Evolutionary conservation across 2,113 vertebrate species (phyloP).

Genomic region (Gallinago paraguaiae): DNA sequence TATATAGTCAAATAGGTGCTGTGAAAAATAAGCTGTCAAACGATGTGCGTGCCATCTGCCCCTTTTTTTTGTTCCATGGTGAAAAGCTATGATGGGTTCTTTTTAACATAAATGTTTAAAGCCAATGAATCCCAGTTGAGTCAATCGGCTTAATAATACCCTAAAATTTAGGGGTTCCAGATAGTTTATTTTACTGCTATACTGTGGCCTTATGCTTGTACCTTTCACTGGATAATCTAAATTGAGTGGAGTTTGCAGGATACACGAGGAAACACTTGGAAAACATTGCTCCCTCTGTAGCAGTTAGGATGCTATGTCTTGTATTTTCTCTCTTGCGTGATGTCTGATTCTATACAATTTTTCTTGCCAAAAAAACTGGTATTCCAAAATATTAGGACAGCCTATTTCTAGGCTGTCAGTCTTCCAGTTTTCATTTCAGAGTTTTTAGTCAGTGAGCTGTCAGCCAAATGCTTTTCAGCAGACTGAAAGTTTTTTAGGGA

Average conservation of each 20-base stretch:
- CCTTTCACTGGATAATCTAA: not conserved
- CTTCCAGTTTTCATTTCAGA: slow-evolving; percentile 50
- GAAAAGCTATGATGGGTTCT: not conserved
- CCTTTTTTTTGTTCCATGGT: not conserved
- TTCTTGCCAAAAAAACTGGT: slow-evolving; percentile 32
- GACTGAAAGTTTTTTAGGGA: not conserved
- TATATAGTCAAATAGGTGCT: not conserved
- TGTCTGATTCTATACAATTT: not conserved
- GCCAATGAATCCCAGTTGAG: slow-evolving; percentile 14
- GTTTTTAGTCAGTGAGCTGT: slow-evolving; percentile 18
- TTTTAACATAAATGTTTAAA: not conserved
- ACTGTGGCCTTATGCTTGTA: not conserved
- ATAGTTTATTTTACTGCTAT: slow-evolving; percentile 4
- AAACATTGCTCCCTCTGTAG: not conserved
- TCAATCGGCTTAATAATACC: not conserved
- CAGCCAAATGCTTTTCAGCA: slow-evolving; percentile 46
- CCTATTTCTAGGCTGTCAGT: slow-evolving; percentile 47
- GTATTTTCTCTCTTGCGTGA: fast-evolving
- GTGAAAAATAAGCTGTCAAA: not conserved
- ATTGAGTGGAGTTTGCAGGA: not conserved
- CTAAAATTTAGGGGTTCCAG: slow-evolving; percentile 24
- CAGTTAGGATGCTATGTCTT: not conserved
- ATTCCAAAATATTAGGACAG: slow-evolving; percentile 45
- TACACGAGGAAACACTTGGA: not conserved
- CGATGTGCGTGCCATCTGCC: fast-evolving